Conservation (phyloP, 2,113 vertebrate genomes). For the Larimichthys polyactis region DNA sequence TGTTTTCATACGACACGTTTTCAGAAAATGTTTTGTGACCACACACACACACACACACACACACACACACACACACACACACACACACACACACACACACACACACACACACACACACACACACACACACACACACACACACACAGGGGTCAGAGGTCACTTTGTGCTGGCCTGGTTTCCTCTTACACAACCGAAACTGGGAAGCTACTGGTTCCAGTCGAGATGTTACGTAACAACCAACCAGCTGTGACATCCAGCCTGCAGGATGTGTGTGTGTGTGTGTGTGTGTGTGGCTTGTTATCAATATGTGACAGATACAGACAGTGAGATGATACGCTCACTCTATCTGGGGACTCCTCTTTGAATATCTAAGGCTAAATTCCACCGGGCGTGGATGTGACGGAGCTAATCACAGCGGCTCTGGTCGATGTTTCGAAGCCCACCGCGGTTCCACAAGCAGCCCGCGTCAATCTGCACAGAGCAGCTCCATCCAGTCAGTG, state of each 20-base stretch:
- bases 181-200: constrained; percentile 28
- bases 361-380: too few species aligned
- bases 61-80: too few species aligned
- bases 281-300: constrained; percentile 1
- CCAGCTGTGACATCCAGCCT: constrained; percentile 25
- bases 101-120: background rate
- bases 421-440: too few species aligned
- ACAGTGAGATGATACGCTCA: background rate
- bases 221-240: background rate
- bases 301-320: background rate
- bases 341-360: background rate
- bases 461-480: too few species aligned
- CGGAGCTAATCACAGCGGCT: too few species aligned
- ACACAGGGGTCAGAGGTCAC: constrained; percentile 13
- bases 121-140: constrained; percentile 20
- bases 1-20: too few species aligned
- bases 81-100: too few species aligned
- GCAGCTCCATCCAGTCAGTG: too few species aligned
- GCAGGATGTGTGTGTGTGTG: constrained; percentile 12
- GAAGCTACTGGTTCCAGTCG: constrained; percentile 8
- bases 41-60: too few species aligned
- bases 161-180: constrained; percentile 38
- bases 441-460: too few species aligned
- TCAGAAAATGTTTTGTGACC: too few species aligned
- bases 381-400: too few species aligned